Base-by-base conservation (phyloP, 1,140 invertebrate genomes). In the Halyomorpha halys region DNA sequence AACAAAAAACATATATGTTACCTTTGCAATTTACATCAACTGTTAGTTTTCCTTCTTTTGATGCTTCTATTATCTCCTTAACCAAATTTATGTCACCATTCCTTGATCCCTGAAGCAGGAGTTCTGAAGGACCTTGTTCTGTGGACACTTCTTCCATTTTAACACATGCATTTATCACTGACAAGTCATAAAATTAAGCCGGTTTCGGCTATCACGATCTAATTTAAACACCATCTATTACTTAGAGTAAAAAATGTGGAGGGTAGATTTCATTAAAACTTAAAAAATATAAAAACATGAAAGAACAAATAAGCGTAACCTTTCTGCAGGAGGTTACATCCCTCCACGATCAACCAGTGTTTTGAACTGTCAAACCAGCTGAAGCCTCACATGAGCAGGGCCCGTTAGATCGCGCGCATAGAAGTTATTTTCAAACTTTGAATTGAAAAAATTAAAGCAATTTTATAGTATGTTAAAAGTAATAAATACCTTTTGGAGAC, bases 1-100 rank as follows among this genome's bases (percentile, higher is more conserved):
- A 30, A 30, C 3, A 49, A 13, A n/a, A n/a, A 62, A 18, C 13
- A 51, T n/a, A 56, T 64, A 6, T 39, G 51, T 54, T 51, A 78
- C 78, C 78, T 77, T 77, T 78, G 67, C 77, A 78, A 67, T 77
- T 76, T 19, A 79, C 69, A 68, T 79, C 71, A n/a, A 79, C 61
- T 14, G 67, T 60, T 44, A 76, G 69, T 64, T 72, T 68, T 5
- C 69, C 71, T 61, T 71, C 66, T 18, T 69, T 66, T 30, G 65
- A 65, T 16, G 70, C 68, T 16, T 68, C 39, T 6, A 78, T 49
- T 19, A 79, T 64, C 45, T 72, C 71, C 66, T 70, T 61, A 1
- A 77, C 70, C 47, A 67, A 65, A 23, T 65, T 59, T 4, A 70
- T 49, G 62, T 77, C 71, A 61, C 77, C 77, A 69, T 75, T 73